phyloP scores from a whole-genome alignment of 2,888 invertebrate species.

The Esperia sulphurella region DNA sequence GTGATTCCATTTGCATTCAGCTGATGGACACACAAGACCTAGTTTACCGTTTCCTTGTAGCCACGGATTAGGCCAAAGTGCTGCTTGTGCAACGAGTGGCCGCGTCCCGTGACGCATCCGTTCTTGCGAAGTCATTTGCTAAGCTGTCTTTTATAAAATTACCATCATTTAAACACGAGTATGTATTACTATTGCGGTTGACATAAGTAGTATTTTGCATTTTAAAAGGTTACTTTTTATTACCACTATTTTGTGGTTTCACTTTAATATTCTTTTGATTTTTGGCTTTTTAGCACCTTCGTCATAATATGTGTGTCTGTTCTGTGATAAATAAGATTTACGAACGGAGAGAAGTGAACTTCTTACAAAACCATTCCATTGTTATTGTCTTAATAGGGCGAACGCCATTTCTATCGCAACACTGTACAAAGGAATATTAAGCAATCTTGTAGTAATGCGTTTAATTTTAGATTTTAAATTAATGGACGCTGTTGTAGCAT shows the following conservation, averaged over 20 bases:
- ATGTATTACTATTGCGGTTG: not conserved
- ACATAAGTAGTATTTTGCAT: not conserved
- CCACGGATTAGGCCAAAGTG: conserved; percentile 28
- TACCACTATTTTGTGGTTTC: too few species aligned
- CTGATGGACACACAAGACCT: conserved; percentile 40
- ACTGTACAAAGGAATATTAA: conserved; percentile 8
- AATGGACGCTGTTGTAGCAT: conserved; percentile 6
- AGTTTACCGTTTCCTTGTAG: conserved; percentile 43
- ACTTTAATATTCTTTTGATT: not conserved
- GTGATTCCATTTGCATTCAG: conserved; percentile 44
- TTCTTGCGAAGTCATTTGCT: conserved; percentile 2
- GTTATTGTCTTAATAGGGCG: conserved; percentile 19
- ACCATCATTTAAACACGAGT: not conserved
- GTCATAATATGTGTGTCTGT: not conserved
- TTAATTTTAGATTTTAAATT: conserved; percentile 3
- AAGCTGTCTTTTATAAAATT: not conserved
- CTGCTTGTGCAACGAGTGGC: conserved; percentile 43
- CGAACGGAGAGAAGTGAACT: conserved; percentile 14
- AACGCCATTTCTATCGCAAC: conserved; percentile 11
- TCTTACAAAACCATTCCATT: conserved; percentile 38
- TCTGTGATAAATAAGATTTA: not conserved
- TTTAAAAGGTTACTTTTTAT: not conserved
- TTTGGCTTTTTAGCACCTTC: not conserved
- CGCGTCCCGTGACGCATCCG: conserved; percentile 39
- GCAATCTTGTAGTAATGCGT: conserved; percentile 3